Evolutionary conservation across 2,797 vertebrate genomes (phyloP), one percentile per base, ranked within the genome.

Genomic region (Lerista edwardsae): DNA sequence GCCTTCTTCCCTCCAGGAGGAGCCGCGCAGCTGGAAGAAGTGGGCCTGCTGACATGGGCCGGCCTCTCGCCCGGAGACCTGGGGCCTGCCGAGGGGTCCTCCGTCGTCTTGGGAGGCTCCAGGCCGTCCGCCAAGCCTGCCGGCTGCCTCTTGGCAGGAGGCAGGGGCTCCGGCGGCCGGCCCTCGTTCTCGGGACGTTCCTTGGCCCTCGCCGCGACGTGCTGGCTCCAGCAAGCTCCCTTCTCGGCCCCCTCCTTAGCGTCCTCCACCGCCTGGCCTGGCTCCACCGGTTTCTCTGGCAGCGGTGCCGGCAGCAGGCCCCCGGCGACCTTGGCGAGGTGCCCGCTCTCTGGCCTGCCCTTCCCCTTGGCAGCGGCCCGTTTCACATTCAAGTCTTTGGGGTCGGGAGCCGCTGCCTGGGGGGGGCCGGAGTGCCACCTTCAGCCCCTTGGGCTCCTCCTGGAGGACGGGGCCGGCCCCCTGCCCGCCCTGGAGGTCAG

Each of bases 361-460:
- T 76, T 87, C 64, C 82, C 86, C 36, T 80, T 80, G 0, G 39
- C 1, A 0, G 2, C 41, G 15, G 27, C 55, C 31, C 47, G 68
- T 51, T 62, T 84, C 31, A 36, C 5, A 3, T 41, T 36, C 82
- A 44, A 41, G 36, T 84, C 82, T 19, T n/a, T 51, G 1, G 31
- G 68, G 9, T 84, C 77, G 0, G 64, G 1, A 21, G 71, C 4
- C 0, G 31, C 14, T 11, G 0, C 12, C 2, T 39, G 41, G 1
- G 72, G 34, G 29, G 12, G 86, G 19, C 34, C 41, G 34, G 3
- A 80, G 6, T 1, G 65, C 34, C 15, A 15, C 57, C 72, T 87
- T 87, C 64, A 55, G 57, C 25, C 57, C 77, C 34, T 76, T 80
- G 57, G 65, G 61, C 0, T 87, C 86, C 72, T 79, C 77, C 6